Percentiles rank a stretch among this genome's conserved stretches.
Conservation (phyloP, 2,797 vertebrate species). For the Uromys caudimaculatus region DNA sequence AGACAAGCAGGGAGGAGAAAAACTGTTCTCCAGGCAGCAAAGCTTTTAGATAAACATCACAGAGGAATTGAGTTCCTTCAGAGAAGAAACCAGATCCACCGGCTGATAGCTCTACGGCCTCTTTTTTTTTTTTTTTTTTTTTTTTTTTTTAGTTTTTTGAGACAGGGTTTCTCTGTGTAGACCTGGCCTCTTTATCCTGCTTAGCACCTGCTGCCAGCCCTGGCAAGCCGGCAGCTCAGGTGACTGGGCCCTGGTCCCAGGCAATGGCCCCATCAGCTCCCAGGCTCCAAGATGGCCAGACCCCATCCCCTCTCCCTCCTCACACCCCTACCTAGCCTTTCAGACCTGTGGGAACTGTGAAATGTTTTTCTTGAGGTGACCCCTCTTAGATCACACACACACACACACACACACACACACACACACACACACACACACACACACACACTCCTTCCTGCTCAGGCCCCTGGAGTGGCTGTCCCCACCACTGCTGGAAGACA, state of each 20-base stretch:
- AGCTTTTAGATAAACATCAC: conserved; percentile 78
- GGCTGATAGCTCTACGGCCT: too few relatives aligned
- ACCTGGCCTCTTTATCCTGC: conserved; percentile 54
- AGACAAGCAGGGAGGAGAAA: conserved; percentile 63
- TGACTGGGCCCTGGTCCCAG: conserved; percentile 70
- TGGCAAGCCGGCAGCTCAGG: conserved; percentile 64
- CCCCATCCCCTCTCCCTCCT: not conserved
- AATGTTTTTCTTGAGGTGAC: not conserved
- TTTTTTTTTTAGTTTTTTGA: too few relatives aligned
- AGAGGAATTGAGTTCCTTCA: conserved; percentile 69
- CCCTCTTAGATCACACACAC: not conserved
- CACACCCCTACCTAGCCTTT: not conserved
- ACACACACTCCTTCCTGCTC: not conserved
- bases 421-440: not conserved
- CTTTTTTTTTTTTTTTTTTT: too few relatives aligned
- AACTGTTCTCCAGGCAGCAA: conserved; percentile 68
- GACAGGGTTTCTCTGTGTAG: too few relatives aligned
- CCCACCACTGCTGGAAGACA: not conserved
- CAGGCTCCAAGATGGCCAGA: conserved; percentile 52
- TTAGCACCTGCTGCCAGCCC: conserved; percentile 59
- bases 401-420: not conserved
- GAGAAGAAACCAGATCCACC: conserved; percentile 74
- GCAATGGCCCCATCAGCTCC: conserved; percentile 6
- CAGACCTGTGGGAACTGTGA: conserved; percentile 11
- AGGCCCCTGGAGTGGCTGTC: not conserved